phyloP scores from a whole-genome alignment of 2,113 vertebrate species.

The Raja brachyura region DNA sequence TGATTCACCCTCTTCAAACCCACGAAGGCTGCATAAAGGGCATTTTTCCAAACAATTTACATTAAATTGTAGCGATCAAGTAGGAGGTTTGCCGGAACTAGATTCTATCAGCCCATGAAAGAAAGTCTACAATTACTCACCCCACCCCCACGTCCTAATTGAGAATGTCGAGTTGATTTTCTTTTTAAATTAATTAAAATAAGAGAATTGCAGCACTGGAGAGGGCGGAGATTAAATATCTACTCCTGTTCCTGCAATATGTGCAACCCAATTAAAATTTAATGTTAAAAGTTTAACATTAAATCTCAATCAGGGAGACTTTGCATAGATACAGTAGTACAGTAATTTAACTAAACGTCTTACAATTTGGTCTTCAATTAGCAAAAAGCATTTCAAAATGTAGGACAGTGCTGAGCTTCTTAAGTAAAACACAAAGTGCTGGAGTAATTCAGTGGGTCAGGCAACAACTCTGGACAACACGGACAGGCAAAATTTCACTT shows the following conservation, averaged over 20 bases:
- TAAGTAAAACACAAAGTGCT: no score
- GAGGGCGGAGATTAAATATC: no score
- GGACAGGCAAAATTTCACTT: no score
- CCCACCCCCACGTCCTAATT: neutral
- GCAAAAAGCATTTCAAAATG: neutral
- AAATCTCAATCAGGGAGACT: neutral
- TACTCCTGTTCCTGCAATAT: no score
- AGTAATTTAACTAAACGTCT: neutral
- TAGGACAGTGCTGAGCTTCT: neutral
- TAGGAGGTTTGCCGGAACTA: neutral
- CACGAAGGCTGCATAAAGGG: neutral
- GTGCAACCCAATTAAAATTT: neutral
- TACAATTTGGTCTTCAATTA: neutral
- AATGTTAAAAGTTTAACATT: neutral
- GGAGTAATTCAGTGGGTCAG: no score
- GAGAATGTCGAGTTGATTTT: neutral
- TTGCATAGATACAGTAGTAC: neutral
- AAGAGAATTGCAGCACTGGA: no score
- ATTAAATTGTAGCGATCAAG: neutral
- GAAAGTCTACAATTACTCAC: neutral
- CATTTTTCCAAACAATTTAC: neutral
- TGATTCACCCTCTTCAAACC: neutral
- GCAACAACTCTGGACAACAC: no score
- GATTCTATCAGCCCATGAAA: neutral
- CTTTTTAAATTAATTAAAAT: no score